These are phyloP conservation scores for Tillus elongatus DNA, from an alignment of 2,888 invertebrate species.

Conservation along the genomic window DNA sequence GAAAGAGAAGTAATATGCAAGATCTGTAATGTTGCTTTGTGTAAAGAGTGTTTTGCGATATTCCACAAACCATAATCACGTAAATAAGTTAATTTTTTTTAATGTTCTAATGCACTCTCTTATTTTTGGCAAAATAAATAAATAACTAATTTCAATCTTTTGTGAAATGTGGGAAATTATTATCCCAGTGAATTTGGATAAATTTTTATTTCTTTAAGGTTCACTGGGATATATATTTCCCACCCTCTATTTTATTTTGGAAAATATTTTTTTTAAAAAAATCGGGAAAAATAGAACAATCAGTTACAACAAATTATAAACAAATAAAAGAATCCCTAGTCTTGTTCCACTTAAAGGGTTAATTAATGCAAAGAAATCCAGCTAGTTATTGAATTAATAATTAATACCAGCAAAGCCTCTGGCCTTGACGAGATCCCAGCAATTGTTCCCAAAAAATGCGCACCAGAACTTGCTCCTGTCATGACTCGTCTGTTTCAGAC, in stretches of 20 bases:
- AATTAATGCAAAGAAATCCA: too few relatives aligned
- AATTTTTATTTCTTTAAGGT: not conserved
- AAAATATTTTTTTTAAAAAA: too few relatives aligned
- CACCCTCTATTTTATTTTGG: not conserved
- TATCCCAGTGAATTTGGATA: constrained; percentile 2
- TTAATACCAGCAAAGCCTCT: too few relatives aligned
- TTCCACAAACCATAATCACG: constrained; percentile 7
- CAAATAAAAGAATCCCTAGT: too few relatives aligned
- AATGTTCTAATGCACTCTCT: not conserved
- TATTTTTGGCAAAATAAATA: not conserved
- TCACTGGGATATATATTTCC: constrained; percentile 2
- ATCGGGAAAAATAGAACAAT: too few relatives aligned
- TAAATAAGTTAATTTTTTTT: not conserved
- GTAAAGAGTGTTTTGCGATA: constrained; percentile 5
- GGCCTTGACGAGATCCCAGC: too few relatives aligned
- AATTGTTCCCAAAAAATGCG: too few relatives aligned
- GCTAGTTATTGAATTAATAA: too few relatives aligned
- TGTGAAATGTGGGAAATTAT: constrained; percentile 1
- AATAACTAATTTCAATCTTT: not conserved
- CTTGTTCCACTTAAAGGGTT: too few relatives aligned
- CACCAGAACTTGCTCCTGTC: too few relatives aligned
- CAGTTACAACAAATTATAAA: too few relatives aligned
- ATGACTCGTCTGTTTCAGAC: too few relatives aligned
- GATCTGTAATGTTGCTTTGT: constrained; percentile 5
- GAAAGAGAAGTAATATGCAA: not conserved